Percentiles rank a stretch among this genome's conserved stretches.
These are phyloP conservation scores for Dendroctonus valens DNA, from an alignment of 1,140 invertebrate species.

Conservation along the genomic window DNA sequence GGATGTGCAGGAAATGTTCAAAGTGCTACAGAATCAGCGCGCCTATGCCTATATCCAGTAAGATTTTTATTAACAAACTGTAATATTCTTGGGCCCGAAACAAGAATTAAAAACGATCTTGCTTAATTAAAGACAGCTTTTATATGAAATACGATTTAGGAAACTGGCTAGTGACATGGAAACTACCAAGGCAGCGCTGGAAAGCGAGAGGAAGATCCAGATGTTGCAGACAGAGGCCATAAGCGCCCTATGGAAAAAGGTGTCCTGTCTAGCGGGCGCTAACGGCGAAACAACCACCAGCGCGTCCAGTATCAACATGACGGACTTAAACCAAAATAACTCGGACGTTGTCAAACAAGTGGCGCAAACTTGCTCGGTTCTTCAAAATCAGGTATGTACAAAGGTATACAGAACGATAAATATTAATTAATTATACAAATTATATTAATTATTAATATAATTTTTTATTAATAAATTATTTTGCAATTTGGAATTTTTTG, in stretches of 20 bases:
- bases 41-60: slow-evolving; percentile 86
- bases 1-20: slow-evolving; percentile 69
- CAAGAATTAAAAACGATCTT: background rate
- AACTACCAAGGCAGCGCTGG: slow-evolving; percentile 74
- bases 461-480: slow-evolving; percentile 42
- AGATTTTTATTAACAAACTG: slow-evolving; percentile 46
- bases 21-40: slow-evolving; percentile 75
- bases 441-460: background rate
- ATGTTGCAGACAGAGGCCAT: slow-evolving; percentile 88
- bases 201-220: slow-evolving; percentile 83
- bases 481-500: no score
- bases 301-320: slow-evolving; percentile 33
- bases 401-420: background rate
- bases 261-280: slow-evolving; percentile 63
- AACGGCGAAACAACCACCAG: slow-evolving; percentile 23
- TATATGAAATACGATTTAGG: slow-evolving; percentile 50
- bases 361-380: slow-evolving; percentile 53
- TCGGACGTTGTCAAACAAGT: slow-evolving; percentile 51
- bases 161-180: slow-evolving; percentile 78
- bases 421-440: background rate
- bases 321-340: slow-evolving; percentile 39
- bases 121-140: background rate
- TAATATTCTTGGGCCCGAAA: background rate
- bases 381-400: slow-evolving; percentile 52
- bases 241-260: slow-evolving; percentile 86